Percentiles rank a stretch among this genome's conserved stretches.
These are phyloP conservation scores for Rotaria macrura DNA, from an alignment of 2,888 invertebrate species.

Conservation along the genomic window DNA sequence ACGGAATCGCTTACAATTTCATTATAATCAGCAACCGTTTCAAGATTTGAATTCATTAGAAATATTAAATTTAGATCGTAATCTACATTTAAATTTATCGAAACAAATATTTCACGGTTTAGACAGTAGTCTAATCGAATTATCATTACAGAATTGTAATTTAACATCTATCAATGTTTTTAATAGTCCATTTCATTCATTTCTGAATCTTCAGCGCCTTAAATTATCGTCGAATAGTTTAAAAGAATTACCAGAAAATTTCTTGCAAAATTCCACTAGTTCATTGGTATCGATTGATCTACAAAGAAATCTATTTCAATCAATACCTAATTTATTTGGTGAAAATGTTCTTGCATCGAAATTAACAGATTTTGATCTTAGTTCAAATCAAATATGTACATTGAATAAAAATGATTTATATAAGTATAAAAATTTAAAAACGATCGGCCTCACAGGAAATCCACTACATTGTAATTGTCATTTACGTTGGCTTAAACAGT, in stretches of 20 bases:
- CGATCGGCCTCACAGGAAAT: constrained; percentile 20
- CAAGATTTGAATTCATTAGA: constrained; percentile 13
- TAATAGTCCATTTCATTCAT: neutral
- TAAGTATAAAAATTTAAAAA: constrained; percentile 24
- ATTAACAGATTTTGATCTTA: constrained; percentile 27
- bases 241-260: neutral
- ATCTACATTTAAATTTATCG: constrained; percentile 19
- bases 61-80: constrained; percentile 27
- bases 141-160: constrained; percentile 26
- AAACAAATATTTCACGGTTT: constrained; percentile 20
- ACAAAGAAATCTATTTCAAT: constrained; percentile 22
- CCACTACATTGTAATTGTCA: constrained; percentile 29
- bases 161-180: neutral
- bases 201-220: constrained; percentile 15
- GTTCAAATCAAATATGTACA: constrained; percentile 24
- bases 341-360: neutral
- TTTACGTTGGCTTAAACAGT: constrained; percentile 4
- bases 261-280: neutral
- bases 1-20: constrained; percentile 25
- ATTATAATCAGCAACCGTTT: constrained; percentile 8
- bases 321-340: constrained; percentile 2
- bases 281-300: constrained; percentile 22
- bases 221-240: constrained; percentile 27
- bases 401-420: neutral
- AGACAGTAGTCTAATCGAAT: neutral